phyloP scores from a whole-genome alignment of 2,888 invertebrate genomes.

The Eilema caniola region DNA sequence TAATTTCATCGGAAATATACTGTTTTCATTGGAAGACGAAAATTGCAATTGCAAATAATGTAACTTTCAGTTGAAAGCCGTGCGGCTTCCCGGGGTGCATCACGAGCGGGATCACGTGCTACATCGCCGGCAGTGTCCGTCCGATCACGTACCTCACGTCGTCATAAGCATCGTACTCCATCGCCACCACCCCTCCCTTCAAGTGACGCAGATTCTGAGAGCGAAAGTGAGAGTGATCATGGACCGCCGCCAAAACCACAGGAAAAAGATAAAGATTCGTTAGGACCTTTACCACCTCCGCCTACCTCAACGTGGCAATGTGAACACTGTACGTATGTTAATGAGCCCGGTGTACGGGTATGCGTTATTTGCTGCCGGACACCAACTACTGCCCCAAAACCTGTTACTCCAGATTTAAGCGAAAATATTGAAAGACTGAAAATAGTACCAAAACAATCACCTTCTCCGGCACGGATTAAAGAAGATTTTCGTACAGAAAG shows the following conservation, averaged over 20 bases:
- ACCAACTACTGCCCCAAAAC: constrained; percentile 78
- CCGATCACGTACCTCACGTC: constrained; percentile 90
- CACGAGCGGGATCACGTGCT: constrained; percentile 89
- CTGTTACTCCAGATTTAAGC: constrained; percentile 49
- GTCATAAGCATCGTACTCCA: constrained; percentile 74
- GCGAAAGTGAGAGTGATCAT: constrained; percentile 70
- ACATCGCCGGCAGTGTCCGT: constrained; percentile 90
- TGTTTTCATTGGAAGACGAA: not conserved
- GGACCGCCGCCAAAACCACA: constrained; percentile 32
- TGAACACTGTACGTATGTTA: constrained; percentile 96
- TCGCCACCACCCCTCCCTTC: constrained; percentile 79
- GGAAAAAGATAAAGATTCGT: constrained; percentile 62
- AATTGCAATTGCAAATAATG: not conserved
- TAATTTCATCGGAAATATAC: constrained; percentile 34
- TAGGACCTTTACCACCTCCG: constrained; percentile 81
- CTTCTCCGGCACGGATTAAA: constrained; percentile 28
- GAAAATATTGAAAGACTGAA: constrained; percentile 52
- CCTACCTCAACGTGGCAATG: constrained; percentile 92
- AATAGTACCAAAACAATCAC: constrained; percentile 41
- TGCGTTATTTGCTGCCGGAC: constrained; percentile 96
- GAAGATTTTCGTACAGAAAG: constrained; percentile 72
- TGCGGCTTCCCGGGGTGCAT: constrained; percentile 80
- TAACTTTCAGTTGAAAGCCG: constrained; percentile 78
- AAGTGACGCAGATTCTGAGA: constrained; percentile 89
- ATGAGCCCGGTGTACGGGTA: constrained; percentile 92